A percentile compares a stretch with the other conserved stretches of the same genome.
These are phyloP conservation scores for Todiramphus saurophagus DNA, from an alignment of 2,113 vertebrate species.

Conservation along the genomic window DNA sequence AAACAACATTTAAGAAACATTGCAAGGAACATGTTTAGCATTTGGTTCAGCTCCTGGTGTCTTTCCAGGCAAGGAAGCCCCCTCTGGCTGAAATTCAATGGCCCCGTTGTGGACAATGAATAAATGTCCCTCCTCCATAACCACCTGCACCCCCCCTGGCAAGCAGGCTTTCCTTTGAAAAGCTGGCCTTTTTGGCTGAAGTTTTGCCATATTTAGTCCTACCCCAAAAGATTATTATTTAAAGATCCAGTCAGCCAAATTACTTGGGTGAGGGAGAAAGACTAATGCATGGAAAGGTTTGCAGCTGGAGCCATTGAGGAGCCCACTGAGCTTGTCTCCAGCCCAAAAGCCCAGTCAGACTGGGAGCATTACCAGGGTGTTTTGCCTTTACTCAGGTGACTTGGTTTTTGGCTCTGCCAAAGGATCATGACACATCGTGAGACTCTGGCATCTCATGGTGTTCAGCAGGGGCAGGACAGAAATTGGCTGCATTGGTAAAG, in stretches of 20 bases:
- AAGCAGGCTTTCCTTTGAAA: not conserved
- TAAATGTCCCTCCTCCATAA: not conserved
- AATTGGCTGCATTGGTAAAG: not conserved
- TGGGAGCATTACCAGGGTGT: fast-evolving
- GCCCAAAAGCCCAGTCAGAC: fast-evolving
- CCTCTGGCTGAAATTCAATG: not conserved
- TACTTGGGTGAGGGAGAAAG: not conserved
- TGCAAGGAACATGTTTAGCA: not conserved
- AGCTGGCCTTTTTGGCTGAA: not conserved
- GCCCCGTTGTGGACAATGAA: not conserved
- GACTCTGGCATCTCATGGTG: not conserved
- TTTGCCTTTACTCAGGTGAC: not conserved
- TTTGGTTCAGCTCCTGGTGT: not conserved
- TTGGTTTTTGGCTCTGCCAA: fast-evolving
- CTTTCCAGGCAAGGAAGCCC: not conserved
- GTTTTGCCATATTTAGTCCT: not conserved
- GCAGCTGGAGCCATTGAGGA: not conserved
- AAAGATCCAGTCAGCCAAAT: not conserved
- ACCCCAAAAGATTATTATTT: not conserved
- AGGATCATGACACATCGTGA: fast-evolving
- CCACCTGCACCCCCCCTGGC: not conserved
- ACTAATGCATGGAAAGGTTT: not conserved
- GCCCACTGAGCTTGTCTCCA: not conserved
- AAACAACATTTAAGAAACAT: not conserved
- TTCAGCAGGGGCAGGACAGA: not conserved